Base-by-base conservation (phyloP, 2,797 vertebrate species). In the Brotula barbata region DNA sequence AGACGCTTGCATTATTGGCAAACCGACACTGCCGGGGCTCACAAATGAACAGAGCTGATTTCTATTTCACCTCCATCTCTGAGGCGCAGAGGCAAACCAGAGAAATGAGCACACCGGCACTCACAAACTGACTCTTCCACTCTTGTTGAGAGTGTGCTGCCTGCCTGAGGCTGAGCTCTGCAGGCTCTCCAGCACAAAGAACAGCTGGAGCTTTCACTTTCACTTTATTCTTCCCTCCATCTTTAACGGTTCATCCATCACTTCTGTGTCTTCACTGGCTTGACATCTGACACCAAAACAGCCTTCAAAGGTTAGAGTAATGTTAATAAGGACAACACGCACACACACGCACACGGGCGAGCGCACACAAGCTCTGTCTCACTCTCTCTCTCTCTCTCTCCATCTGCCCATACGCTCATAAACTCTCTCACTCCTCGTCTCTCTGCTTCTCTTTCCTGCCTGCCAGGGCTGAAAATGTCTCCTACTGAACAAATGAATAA, bases 401-500 rank as follows among this genome's bases (percentile, higher is more conserved):
- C n/a, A n/a, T n/a, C n/a, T n/a, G n/a, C n/a, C n/a, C 9, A 37
- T 14, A 37, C 36, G 15, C 36, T 14, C 47, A 40, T 48, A 40
- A 23, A 39, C 63, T 49, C 39, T 13, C 14, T 28, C 33, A 5
- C 21, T n/a, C 41, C 5, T 3, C 2, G 11, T 20, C 23, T 31
- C 34, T 13, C 19, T 14, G 36, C 21, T 14, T 34, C 22, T 4
- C 17, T 19, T 6, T 1, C 15, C 0, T 37, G 55, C 40, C 69
- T 75, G 57, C 61, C 62, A 63, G 65, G 17, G 39, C 57, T 51
- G 47, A 60, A 64, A 68, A 67, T 11, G 12, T 67, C 67, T 62
- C 70, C 59, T 40, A 15, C 63, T 62, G 67, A 73, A 76, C 67
- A 73, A 77, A 78, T 68, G 66, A 83, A 72, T 76, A 81, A 80